Percentiles rank a stretch among this genome's conserved stretches.
Conservation (phyloP, 2,797 vertebrate species). For the Antennarius maculatus region DNA sequence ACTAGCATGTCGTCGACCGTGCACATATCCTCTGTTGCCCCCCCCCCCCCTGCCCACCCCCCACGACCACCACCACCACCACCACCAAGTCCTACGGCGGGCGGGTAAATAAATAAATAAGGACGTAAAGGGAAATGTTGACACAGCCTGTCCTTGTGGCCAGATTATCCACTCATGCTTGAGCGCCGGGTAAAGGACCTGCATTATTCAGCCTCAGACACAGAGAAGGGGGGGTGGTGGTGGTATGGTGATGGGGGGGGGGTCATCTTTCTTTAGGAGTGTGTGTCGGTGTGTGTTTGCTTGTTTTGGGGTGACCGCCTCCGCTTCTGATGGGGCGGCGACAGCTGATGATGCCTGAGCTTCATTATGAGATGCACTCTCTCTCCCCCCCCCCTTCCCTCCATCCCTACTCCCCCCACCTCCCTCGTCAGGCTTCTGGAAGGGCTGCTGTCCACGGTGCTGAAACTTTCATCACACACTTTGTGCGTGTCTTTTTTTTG, state of each 20-base stretch:
- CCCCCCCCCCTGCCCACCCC: neutral
- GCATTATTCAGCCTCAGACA: conserved; percentile 79
- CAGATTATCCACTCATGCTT: conserved; percentile 83
- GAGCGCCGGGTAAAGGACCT: conserved; percentile 75
- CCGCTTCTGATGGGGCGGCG: conserved; percentile 46
- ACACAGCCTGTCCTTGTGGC: conserved; percentile 79
- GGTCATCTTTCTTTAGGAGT: conserved; percentile 45
- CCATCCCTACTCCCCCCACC: neutral
- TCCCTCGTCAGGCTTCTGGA: conserved; percentile 22
- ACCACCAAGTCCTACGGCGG: conserved; percentile 39
- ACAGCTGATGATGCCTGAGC: conserved; percentile 49
- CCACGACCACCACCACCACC: no score
- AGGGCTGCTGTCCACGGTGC: conserved; percentile 80
- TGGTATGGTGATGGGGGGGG: conserved; percentile 50
- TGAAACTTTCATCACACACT: conserved; percentile 79
- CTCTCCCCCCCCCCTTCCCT: conserved; percentile 3
- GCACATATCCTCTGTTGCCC: conserved; percentile 49
- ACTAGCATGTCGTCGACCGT: conserved; percentile 35
- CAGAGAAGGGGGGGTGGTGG: conserved; percentile 42
- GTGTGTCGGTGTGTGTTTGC: conserved; percentile 22
- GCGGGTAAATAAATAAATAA: conserved; percentile 75
- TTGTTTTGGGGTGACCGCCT: conserved; percentile 39
- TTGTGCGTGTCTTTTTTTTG: conserved; percentile 55
- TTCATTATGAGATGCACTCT: conserved; percentile 69
- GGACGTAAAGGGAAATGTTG: conserved; percentile 76